Evolutionary conservation across 2,888 invertebrate genomes (phyloP), one percentile per base, ranked within the genome.

Genomic region (Cheilosia vernalis): DNA sequence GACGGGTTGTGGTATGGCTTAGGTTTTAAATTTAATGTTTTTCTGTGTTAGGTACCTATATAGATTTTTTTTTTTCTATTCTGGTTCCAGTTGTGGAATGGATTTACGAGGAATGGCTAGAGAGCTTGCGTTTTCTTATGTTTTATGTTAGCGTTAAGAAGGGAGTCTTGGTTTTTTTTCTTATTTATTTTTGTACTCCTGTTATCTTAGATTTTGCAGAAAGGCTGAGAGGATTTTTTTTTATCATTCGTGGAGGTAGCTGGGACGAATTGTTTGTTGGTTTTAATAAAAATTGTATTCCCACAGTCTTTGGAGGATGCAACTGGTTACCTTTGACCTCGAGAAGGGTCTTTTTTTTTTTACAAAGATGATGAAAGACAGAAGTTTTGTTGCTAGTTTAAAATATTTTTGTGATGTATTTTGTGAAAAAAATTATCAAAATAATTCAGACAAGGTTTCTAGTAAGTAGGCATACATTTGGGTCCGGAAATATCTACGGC

Each of bases 1-100:
- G 66, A 77, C 64, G 70, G 44, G 56, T 76, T 76, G 74, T 44
- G 72, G 79, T 67, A 47, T 49, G 44, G 73, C 51, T 73, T 67
- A 47, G 73, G 67, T 84, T 79, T 78, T 63, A 30, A 40, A 60
- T 58, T 53, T 67, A 55, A 67, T 49, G n/a, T 51, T 60, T 58
- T 24, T 63, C 19, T 56, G 37, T 53, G 30, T n/a, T 37, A 37
- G 2, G 4, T 24, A 44, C 72, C 6, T 40, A 33, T 56, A 2
- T 10, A 47, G 7, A 9, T 79, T 40, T 19, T 17, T 72, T 44
- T 42, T 69, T 24, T 63, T 64, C 42, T 60, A 27, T 42, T 66
- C n/a, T 44, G 24, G 51, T 55, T 77, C 77, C 40, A 55, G 67
- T 42, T 67, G 61, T 61, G 60, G 47, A 64, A 64, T 70, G 27